Conservation (phyloP, 2,888 invertebrate species). For the Pheosia tremula region DNA sequence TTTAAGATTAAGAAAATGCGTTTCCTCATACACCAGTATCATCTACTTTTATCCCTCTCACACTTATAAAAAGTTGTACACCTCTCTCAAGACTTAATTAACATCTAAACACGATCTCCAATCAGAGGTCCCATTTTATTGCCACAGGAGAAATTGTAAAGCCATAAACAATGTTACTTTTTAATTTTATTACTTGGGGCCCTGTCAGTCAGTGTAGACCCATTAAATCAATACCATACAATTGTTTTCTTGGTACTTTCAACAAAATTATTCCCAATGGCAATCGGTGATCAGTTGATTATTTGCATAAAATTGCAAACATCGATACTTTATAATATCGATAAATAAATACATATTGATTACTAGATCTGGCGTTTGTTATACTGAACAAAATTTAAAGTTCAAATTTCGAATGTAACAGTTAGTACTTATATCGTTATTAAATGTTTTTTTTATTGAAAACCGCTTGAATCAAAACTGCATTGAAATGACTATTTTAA, state of each 20-base stretch:
- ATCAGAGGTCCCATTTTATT: conserved; percentile 49
- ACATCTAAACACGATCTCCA: conserved; percentile 41
- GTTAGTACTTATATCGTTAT: no score
- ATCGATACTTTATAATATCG: background rate
- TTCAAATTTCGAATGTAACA: no score
- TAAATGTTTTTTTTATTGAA: no score
- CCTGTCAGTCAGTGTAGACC: conserved; percentile 52
- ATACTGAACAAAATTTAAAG: no score
- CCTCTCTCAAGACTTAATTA: conserved; percentile 49
- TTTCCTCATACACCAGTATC: background rate
- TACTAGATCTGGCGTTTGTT: no score
- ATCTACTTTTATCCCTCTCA: background rate
- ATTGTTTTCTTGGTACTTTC: conserved; percentile 51
- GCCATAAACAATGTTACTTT: conserved; percentile 49
- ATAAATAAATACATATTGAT: no score
- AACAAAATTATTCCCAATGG: conserved; percentile 64
- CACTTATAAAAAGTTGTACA: conserved; percentile 5
- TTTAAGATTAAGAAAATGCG: background rate
- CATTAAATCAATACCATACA: conserved; percentile 54
- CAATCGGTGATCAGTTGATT: conserved; percentile 12
- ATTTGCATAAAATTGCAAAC: conserved; percentile 20
- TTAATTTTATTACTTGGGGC: conserved; percentile 50
- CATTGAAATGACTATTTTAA: no score
- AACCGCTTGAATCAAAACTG: no score
- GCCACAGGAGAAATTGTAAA: conserved; percentile 40